These are phyloP conservation scores for Engystomops pustulosus DNA, from an alignment of 2,113 vertebrate species.

Conservation along the genomic window DNA sequence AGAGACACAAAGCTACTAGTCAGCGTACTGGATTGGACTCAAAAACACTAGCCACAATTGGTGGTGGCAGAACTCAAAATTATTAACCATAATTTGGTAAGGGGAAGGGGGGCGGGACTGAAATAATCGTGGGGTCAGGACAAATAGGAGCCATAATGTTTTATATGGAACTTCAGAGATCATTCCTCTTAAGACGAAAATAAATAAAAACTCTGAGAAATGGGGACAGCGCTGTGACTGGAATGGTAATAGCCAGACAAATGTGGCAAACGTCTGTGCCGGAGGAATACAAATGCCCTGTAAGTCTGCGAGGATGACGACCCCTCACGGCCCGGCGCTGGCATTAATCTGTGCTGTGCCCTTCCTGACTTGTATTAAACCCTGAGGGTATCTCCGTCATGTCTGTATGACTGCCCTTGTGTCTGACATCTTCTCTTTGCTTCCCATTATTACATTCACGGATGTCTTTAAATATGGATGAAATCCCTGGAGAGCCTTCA, in stretches of 20 bases:
- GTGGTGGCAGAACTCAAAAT: no score
- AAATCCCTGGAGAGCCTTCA: background rate
- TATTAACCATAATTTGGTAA: no score
- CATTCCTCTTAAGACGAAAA: no score
- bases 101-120: no score
- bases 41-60: no score
- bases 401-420: background rate
- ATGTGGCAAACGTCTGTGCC: background rate
- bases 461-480: background rate
- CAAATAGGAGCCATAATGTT: no score
- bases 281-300: slow-evolving; percentile 15
- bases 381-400: background rate
- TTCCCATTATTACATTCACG: background rate
- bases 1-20: no score
- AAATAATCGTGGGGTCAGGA: no score
- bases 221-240: slow-evolving; percentile 4
- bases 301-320: background rate
- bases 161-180: no score
- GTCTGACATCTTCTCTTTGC: slow-evolving; percentile 1
- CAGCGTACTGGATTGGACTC: no score
- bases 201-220: background rate
- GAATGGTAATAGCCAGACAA: slow-evolving; percentile 11
- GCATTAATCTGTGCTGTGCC: background rate
- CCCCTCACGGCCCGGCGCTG: background rate
- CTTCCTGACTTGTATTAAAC: background rate